phyloP scores from a whole-genome alignment of 1,140 invertebrate species.

The Aphaenogaster floridana region DNA sequence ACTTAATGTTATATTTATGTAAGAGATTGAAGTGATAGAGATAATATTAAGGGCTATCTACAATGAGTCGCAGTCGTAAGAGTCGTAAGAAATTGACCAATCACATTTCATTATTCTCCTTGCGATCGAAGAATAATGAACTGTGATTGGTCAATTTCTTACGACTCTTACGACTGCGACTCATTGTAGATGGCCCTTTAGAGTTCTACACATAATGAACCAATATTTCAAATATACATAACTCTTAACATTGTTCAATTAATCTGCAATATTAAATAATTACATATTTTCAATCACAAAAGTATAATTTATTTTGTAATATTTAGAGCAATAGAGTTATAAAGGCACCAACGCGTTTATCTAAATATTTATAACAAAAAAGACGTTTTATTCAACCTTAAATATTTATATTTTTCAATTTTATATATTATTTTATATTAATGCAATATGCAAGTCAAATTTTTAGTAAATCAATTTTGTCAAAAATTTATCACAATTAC shows the following conservation, averaged over 20 bases:
- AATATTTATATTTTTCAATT: background rate
- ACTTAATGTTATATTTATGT: background rate
- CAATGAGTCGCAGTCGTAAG: no score
- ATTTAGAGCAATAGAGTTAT: slow-evolving; percentile 11
- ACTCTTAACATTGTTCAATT: background rate
- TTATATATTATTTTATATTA: background rate
- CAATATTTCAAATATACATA: background rate
- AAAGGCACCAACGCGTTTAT: background rate
- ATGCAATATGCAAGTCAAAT: background rate
- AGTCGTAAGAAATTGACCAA: no score
- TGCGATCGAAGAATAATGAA: no score
- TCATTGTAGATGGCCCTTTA: background rate
- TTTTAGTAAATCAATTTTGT: slow-evolving; percentile 11
- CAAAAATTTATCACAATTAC: slow-evolving; percentile 28
- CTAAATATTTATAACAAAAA: background rate
- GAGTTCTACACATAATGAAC: background rate
- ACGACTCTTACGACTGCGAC: no score
- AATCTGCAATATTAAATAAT: slow-evolving; percentile 17
- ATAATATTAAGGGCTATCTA: background rate
- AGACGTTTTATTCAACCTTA: no score
- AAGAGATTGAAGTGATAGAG: background rate
- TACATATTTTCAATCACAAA: slow-evolving; percentile 8
- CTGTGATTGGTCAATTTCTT: no score
- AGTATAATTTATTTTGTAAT: background rate
- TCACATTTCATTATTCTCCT: no score